Evolutionary conservation across 2,888 invertebrate genomes (phyloP), one percentile per base, ranked within the genome.

Genomic region (Campoplex nolae): DNA sequence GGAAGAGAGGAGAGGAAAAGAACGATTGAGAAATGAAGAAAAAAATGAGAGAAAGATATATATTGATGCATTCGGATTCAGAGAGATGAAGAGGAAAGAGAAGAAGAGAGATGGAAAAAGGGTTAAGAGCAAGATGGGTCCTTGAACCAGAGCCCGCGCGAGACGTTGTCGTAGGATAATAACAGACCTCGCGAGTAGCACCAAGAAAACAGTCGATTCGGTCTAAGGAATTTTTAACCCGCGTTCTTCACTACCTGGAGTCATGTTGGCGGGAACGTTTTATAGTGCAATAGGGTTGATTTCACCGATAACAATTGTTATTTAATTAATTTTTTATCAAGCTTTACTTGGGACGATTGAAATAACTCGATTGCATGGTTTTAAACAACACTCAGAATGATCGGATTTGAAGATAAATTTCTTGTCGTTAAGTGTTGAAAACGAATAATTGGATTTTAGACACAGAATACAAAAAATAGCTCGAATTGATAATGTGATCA

Each of bases 131-230:
- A 45, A 77, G 82, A n/a, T 84, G 88, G 84, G 85, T 86, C 88
- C 89, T 88, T 90, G 89, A 90, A 89, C 89, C 88, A 89, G 84
- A 88, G 79, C 73, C 9, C 45, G 6, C 58, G 71, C 9, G 84
- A 76, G 73, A 88, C 82, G 83, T 89, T 88, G 88, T 88, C 84
- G 86, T 83, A 88, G 88, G 75, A 67, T 70, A 78, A 56, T 54
- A 54, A 70, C 77, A 58, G 23, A 67, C 28, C 78, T 70, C 6
- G 32, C 6, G 32, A 23, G 65, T 35, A 16, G 13, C 18, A 35
- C 35, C 18, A 13, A 67, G 28, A 68, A 73, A 42, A 56, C 68
- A 75, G 73, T 51, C 80, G 81, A 70, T 75, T 65, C 73, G 81
- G 62, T 87, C 78, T 48, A 70, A 84, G 32, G 70, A 81, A 86